Evolutionary conservation across 2,113 vertebrate species (phyloP).

Genomic region (Herpailurus yagouaroundi): DNA sequence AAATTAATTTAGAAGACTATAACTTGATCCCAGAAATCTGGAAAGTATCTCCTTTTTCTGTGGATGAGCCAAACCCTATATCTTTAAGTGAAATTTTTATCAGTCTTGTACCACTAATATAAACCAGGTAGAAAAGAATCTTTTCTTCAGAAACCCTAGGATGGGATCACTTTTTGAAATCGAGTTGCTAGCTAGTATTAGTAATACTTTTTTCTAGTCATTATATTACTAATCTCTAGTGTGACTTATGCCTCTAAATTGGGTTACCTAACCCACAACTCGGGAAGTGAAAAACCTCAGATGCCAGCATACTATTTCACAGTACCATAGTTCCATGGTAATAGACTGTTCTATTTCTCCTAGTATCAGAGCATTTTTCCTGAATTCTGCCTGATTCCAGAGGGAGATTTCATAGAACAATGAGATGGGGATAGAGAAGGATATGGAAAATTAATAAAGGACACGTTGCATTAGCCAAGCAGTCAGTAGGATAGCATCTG

Average conservation of each 20-base stretch:
- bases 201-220: background rate
- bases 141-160: background rate
- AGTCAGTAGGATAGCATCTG: background rate
- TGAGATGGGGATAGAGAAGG: background rate
- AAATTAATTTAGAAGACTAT: slow-evolving; percentile 4
- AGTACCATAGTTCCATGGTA: background rate
- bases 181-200: background rate
- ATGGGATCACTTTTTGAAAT: background rate
- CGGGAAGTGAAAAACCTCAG: background rate
- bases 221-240: background rate
- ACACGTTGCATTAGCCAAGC: background rate
- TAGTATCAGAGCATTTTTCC: background rate
- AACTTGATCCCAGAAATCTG: background rate
- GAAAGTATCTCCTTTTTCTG: background rate
- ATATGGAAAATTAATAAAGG: background rate
- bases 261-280: background rate
- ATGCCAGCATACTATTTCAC: background rate
- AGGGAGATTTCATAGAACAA: background rate
- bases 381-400: background rate
- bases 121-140: background rate
- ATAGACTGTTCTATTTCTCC: background rate
- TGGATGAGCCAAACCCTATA: background rate
- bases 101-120: background rate
- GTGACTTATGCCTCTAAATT: background rate
- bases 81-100: background rate